These are phyloP conservation scores for Megaleporinus macrocephalus DNA, from an alignment of 2,113 vertebrate genomes.

Conservation along the genomic window DNA sequence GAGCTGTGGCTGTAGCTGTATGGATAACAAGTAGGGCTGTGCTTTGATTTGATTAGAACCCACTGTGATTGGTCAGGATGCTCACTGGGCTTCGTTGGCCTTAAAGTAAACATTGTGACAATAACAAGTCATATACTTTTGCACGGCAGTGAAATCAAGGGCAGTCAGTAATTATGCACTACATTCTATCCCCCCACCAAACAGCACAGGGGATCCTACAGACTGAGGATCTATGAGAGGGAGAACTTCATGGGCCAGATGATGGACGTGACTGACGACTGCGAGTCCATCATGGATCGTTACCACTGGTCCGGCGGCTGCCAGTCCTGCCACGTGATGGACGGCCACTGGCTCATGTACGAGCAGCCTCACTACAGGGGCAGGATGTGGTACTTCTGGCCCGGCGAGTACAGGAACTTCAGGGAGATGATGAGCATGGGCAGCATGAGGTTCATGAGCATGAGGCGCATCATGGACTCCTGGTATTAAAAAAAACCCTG, in stretches of 20 bases:
- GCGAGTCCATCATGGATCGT: slow-evolving; percentile 34
- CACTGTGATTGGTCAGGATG: no score
- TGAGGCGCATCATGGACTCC: slow-evolving; percentile 42
- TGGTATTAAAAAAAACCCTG: slow-evolving; percentile 22
- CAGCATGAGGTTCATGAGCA: slow-evolving; percentile 38
- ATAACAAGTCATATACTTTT: no score
- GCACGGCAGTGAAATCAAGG: no score
- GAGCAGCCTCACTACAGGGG: slow-evolving; percentile 61
- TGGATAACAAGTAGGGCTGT: not conserved
- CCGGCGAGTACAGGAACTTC: slow-evolving; percentile 61
- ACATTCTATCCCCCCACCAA: not conserved
- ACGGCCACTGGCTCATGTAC: slow-evolving; percentile 67
- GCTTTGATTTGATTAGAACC: no score
- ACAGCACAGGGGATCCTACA: slow-evolving; percentile 44
- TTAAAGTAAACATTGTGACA: no score
- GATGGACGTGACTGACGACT: slow-evolving; percentile 31
- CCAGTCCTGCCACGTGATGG: slow-evolving; percentile 64
- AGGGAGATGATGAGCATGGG: slow-evolving; percentile 31
- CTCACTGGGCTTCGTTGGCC: no score
- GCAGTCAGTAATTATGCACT: not conserved
- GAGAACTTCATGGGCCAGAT: slow-evolving; percentile 63
- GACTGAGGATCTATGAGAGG: slow-evolving; percentile 69
- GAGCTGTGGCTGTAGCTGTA: no score
- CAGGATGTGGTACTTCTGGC: slow-evolving; percentile 56
- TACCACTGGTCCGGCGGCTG: slow-evolving; percentile 35